Conservation (phyloP, 2,888 invertebrate species). For the Imbricaverruca yamaguchii region DNA sequence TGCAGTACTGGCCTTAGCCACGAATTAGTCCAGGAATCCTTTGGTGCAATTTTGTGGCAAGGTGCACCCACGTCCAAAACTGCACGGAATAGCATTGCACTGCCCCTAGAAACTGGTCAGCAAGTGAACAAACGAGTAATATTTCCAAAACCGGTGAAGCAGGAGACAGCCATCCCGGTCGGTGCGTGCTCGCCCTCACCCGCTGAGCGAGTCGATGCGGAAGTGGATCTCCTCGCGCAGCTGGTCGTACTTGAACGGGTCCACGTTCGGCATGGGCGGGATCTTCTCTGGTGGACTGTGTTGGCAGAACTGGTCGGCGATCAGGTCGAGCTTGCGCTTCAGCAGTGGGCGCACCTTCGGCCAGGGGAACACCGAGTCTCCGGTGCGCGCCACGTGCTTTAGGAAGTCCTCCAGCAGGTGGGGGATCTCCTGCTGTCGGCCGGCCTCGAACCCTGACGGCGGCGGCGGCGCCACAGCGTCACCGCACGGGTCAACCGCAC, state of each 20-base stretch:
- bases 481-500: background rate
- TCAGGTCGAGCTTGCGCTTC: conserved; percentile 73
- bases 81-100: too few species aligned
- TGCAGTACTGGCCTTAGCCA: too few species aligned
- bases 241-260: conserved; percentile 78
- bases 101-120: too few species aligned
- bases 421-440: background rate
- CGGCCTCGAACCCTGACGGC: background rate
- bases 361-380: conserved; percentile 92
- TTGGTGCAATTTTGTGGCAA: too few species aligned
- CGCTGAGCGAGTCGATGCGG: conserved; percentile 39
- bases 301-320: conserved; percentile 62
- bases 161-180: too few species aligned
- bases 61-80: too few species aligned
- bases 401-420: conserved; percentile 80
- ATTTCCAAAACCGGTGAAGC: too few species aligned
- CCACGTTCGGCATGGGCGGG: conserved; percentile 75
- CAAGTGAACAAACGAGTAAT: too few species aligned
- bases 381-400: conserved; percentile 82
- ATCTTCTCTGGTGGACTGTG: conserved; percentile 63
- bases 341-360: conserved; percentile 76
- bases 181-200: conserved; percentile 35
- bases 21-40: too few species aligned
- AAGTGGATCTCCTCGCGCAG: conserved; percentile 51
- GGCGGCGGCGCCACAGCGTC: background rate